These are phyloP conservation scores for Diuraphis noxia DNA, from an alignment of 1,140 invertebrate genomes.

Conservation along the genomic window DNA sequence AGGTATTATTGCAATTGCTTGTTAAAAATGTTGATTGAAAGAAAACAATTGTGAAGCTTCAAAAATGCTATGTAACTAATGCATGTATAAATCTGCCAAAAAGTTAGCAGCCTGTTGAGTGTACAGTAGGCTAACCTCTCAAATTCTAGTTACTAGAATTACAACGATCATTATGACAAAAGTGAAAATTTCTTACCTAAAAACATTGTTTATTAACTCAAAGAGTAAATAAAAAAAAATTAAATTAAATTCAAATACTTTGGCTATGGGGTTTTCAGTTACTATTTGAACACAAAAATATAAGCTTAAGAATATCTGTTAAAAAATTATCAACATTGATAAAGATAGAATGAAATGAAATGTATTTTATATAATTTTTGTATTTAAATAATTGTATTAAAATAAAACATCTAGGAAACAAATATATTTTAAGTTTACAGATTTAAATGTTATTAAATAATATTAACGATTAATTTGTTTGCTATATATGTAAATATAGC, in stretches of 20 bases:
- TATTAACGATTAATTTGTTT: not conserved
- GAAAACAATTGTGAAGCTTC: slow-evolving; percentile 23
- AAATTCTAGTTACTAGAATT: slow-evolving; percentile 51
- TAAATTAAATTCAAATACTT: slow-evolving; percentile 12
- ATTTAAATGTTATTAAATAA: not conserved
- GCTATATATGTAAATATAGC: slow-evolving; percentile 8
- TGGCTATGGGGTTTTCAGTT: not conserved
- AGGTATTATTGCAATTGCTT: not conserved
- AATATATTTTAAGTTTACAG: not conserved
- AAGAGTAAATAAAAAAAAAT: not conserved
- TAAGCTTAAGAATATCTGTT: not conserved
- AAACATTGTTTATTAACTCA: slow-evolving; percentile 14
- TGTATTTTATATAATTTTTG: not conserved
- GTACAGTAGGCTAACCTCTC: slow-evolving; percentile 46
- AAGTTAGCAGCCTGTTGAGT: slow-evolving; percentile 32
- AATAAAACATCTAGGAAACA: slow-evolving; percentile 9
- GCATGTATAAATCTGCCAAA: slow-evolving; percentile 41
- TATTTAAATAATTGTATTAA: slow-evolving; percentile 9
- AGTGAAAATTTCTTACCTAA: slow-evolving; percentile 28
- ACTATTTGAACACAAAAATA: not conserved
- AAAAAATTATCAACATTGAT: not conserved
- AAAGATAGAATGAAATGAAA: not conserved
- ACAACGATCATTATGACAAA: slow-evolving; percentile 28
- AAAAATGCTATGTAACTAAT: slow-evolving; percentile 25
- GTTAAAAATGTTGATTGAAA: slow-evolving; percentile 46